Evolutionary conservation across 2,888 invertebrate genomes (phyloP).

Genomic region (Neoitamus cyanurus): DNA sequence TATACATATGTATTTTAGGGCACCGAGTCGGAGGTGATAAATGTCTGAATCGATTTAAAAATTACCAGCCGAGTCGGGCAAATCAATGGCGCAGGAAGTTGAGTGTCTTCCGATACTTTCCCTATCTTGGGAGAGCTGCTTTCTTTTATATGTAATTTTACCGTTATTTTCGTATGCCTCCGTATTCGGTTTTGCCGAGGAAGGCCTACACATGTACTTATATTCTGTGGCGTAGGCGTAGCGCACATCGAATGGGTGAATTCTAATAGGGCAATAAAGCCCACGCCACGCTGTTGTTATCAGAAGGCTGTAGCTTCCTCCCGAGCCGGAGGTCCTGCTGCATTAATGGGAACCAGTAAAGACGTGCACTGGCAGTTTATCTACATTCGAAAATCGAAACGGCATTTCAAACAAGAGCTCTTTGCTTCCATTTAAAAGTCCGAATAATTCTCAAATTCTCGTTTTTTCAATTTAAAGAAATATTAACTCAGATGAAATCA

Average conservation of each 20-base stretch:
- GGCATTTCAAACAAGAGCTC: neutral
- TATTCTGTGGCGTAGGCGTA: neutral
- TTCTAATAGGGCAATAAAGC: constrained; percentile 23
- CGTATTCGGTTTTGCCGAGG: neutral
- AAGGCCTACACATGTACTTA: too few species aligned
- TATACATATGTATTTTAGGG: constrained; percentile 25
- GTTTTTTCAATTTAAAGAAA: too few species aligned
- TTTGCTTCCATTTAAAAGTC: too few species aligned
- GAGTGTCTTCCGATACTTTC: neutral
- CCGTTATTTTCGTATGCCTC: neutral
- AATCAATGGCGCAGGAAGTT: constrained; percentile 9
- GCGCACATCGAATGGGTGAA: neutral
- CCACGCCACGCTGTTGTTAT: neutral
- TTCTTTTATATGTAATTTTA: constrained; percentile 1
- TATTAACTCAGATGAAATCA: too few species aligned
- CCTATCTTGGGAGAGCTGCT: neutral
- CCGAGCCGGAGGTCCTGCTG: constrained; percentile 19
- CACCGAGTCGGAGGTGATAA: neutral
- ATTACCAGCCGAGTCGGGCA: neutral
- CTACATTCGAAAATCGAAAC: neutral
- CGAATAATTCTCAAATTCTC: too few species aligned
- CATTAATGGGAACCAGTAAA: constrained; percentile 26
- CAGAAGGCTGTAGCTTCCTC: constrained; percentile 25
- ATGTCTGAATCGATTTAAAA: constrained; percentile 22
- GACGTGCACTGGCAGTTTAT: constrained; percentile 26